Percentiles rank a stretch among this genome's conserved stretches.
These are phyloP conservation scores for Tetheella fluctuosa DNA, from an alignment of 2,888 invertebrate species.

Conservation along the genomic window DNA sequence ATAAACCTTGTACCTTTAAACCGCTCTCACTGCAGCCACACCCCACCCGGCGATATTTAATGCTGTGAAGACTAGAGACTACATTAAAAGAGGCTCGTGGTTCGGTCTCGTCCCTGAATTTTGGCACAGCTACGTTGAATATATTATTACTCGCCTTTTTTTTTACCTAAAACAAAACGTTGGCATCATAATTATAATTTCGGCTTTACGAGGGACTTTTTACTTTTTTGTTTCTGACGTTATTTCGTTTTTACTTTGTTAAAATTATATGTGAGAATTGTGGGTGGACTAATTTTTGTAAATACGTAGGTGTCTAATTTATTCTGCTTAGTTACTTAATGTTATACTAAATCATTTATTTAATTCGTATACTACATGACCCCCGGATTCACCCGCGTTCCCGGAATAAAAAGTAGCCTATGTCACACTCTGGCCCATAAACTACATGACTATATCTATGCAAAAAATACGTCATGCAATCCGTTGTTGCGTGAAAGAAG, in stretches of 20 bases:
- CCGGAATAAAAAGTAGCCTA: too few species aligned
- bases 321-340: too few species aligned
- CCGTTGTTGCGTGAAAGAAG: too few species aligned
- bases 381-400: too few species aligned
- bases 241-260: neutral
- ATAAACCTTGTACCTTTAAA: neutral
- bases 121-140: constrained; percentile 32
- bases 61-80: constrained; percentile 40
- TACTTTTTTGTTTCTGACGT: neutral
- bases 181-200: constrained; percentile 10
- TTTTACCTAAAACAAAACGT: constrained; percentile 14
- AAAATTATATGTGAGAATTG: neutral
- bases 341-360: too few species aligned
- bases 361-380: too few species aligned
- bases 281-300: neutral
- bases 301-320: neutral
- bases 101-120: constrained; percentile 27
- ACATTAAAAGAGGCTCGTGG: constrained; percentile 40
- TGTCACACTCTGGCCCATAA: too few species aligned
- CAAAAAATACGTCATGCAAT: too few species aligned
- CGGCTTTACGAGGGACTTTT: constrained; percentile 1
- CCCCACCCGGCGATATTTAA: constrained; percentile 38
- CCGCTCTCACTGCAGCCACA: constrained; percentile 26
- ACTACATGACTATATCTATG: too few species aligned
- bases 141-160: constrained; percentile 32